These are phyloP conservation scores for Koerneria pararmatus DNA, from an alignment of 2,888 invertebrate genomes.

Conservation along the genomic window DNA sequence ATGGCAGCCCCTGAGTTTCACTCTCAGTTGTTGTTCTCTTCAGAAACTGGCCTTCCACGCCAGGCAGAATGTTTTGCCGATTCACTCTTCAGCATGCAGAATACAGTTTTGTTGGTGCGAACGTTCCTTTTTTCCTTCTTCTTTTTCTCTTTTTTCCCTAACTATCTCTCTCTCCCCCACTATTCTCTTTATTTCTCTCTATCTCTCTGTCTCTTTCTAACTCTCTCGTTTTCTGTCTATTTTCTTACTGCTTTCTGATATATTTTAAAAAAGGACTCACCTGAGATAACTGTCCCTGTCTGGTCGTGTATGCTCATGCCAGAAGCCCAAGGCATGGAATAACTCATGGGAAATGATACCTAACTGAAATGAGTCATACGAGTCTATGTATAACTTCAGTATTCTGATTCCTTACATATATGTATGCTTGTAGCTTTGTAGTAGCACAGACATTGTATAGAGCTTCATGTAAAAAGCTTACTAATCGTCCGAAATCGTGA, in stretches of 20 bases:
- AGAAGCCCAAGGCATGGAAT: slow-evolving; percentile 43
- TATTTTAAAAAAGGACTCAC: slow-evolving; percentile 26
- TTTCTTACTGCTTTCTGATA: no score
- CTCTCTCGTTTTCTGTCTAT: no score
- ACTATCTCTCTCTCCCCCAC: not conserved
- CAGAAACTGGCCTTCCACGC: slow-evolving; percentile 37
- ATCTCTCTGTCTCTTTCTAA: no score
- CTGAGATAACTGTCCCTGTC: slow-evolving; percentile 43
- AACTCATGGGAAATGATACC: slow-evolving; percentile 47
- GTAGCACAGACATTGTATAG: no score
- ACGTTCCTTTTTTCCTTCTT: not conserved
- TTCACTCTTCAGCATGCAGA: slow-evolving; percentile 30
- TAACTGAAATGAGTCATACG: slow-evolving; percentile 24
- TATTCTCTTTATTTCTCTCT: no score
- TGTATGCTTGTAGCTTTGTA: not conserved
- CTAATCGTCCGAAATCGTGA: no score
- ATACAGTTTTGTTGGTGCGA: not conserved
- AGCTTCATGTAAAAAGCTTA: no score
- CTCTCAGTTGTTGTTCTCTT: slow-evolving; percentile 32
- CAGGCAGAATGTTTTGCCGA: slow-evolving; percentile 31
- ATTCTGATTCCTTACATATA: not conserved
- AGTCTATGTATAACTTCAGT: not conserved
- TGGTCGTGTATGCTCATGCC: slow-evolving; percentile 47
- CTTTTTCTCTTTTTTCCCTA: not conserved
- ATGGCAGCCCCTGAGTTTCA: slow-evolving; percentile 32